phyloP scores from a whole-genome alignment of 1,140 invertebrate genomes.

The Campodea augens region DNA sequence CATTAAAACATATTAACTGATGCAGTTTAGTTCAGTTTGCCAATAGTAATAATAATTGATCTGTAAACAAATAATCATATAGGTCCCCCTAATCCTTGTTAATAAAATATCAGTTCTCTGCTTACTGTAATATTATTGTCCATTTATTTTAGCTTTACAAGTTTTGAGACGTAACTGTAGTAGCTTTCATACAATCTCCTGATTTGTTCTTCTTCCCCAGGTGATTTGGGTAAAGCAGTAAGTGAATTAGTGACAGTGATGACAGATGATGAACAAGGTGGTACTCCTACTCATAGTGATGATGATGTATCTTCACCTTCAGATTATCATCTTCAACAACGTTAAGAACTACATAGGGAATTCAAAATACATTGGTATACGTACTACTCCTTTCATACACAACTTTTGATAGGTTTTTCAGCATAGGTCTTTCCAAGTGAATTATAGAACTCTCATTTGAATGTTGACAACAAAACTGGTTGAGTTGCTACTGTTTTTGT shows the following conservation, averaged over 20 bases:
- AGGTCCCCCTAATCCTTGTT: background rate
- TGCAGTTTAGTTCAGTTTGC: background rate
- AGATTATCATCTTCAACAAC: background rate
- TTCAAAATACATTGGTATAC: too few species aligned
- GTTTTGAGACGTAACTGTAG: constrained; percentile 4
- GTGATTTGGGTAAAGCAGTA: constrained; percentile 64
- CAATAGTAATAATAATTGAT: background rate
- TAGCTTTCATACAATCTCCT: constrained; percentile 7
- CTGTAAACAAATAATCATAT: background rate
- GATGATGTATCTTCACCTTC: background rate
- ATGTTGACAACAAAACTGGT: too few species aligned
- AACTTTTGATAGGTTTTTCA: too few species aligned
- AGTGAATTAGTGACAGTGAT: constrained; percentile 71
- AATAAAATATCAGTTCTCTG: background rate
- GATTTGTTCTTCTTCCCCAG: constrained; percentile 26
- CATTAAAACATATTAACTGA: too few species aligned
- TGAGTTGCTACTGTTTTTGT: too few species aligned
- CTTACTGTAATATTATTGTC: background rate
- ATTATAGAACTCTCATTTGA: too few species aligned
- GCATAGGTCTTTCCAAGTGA: too few species aligned
- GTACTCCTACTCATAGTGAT: constrained; percentile 10
- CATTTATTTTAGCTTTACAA: background rate
- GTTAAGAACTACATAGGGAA: too few species aligned
- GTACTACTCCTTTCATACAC: too few species aligned
- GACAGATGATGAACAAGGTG: constrained; percentile 42